phyloP scores from a whole-genome alignment of 2,888 invertebrate species.

The Atethmia centrago region DNA sequence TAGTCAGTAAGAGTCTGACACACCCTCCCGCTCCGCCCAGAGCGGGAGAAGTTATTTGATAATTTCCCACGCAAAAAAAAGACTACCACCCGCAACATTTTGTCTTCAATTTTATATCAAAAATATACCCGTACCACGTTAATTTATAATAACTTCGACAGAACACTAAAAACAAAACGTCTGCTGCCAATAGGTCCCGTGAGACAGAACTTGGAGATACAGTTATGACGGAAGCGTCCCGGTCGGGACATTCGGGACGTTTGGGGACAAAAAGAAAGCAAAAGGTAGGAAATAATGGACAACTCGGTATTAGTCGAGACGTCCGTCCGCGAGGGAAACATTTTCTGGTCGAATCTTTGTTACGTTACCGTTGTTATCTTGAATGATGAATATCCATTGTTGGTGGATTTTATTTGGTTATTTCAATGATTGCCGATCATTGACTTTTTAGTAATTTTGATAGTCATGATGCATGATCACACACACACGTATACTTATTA shows the following conservation, averaged over 20 bases:
- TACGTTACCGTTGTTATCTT: slow-evolving; percentile 21
- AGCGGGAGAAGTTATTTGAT: no score
- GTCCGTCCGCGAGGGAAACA: slow-evolving; percentile 35
- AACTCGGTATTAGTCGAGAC: slow-evolving; percentile 21
- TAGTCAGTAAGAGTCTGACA: no score
- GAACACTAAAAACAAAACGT: slow-evolving; percentile 37
- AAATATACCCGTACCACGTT: not conserved
- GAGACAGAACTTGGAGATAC: slow-evolving; percentile 50
- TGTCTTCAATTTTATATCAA: not conserved
- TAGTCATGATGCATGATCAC: not conserved
- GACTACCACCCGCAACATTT: not conserved
- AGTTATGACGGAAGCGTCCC: slow-evolving; percentile 50
- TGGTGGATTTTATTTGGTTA: not conserved
- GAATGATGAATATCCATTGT: slow-evolving; percentile 19
- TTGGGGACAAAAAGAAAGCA: slow-evolving; percentile 31
- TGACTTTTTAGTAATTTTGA: not conserved
- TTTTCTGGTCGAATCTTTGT: slow-evolving; percentile 37
- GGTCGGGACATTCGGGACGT: slow-evolving; percentile 11
- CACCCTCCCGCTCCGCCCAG: no score
- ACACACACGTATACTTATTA: not conserved
- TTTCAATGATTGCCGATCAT: not conserved
- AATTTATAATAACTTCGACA: slow-evolving; percentile 29
- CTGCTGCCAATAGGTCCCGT: slow-evolving; percentile 36
- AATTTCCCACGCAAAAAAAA: no score
- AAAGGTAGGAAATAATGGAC: slow-evolving; percentile 44